Conservation (phyloP, 2,888 invertebrate genomes). For the Athripsodes cinereus region DNA sequence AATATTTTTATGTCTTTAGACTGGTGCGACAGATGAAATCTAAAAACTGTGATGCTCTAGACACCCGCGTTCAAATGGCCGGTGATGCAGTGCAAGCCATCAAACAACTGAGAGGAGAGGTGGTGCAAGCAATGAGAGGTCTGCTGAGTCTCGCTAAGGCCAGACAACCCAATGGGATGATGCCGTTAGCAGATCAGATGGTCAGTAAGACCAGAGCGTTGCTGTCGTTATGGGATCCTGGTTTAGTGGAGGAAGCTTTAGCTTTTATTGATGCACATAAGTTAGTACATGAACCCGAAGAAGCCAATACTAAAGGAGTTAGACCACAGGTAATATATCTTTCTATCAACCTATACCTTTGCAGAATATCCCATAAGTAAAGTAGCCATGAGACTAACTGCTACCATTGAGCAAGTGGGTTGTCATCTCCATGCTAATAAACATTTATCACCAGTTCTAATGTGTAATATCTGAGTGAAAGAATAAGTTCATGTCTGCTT, state of each 20-base stretch:
- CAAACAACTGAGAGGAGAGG: constrained; percentile 68
- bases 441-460: too few relatives aligned
- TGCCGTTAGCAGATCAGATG: constrained; percentile 72
- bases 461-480: too few relatives aligned
- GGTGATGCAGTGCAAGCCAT: constrained; percentile 78
- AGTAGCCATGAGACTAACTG: too few relatives aligned
- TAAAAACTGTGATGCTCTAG: constrained; percentile 49
- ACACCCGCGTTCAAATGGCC: constrained; percentile 73
- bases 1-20: constrained; percentile 38
- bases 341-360: too few relatives aligned
- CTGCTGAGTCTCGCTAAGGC: constrained; percentile 68
- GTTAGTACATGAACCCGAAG: constrained; percentile 34
- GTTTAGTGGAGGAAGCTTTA: constrained; percentile 78
- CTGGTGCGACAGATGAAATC: constrained; percentile 77
- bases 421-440: too few relatives aligned
- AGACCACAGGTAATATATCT: constrained; percentile 19
- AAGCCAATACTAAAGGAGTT: constrained; percentile 34
- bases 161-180: constrained; percentile 66
- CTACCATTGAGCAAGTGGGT: too few relatives aligned
- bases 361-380: too few relatives aligned
- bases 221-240: constrained; percentile 79
- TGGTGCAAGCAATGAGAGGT: constrained; percentile 70
- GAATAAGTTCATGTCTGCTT: too few relatives aligned
- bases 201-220: constrained; percentile 72
- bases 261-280: constrained; percentile 76